phyloP scores from a whole-genome alignment of 2,888 invertebrate species.

The Drosophila helvetica region DNA sequence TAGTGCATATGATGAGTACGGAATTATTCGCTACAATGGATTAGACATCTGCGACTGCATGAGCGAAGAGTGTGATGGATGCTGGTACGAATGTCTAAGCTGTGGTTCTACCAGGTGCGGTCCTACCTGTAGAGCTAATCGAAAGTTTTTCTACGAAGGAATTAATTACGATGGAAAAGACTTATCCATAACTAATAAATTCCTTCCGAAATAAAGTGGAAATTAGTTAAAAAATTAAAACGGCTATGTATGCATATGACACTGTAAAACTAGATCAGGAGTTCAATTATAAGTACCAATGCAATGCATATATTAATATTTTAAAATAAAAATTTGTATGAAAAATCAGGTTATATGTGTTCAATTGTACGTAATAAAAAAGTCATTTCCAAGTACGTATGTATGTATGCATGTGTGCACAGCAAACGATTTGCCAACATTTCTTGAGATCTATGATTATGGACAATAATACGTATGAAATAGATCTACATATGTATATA shows the following conservation, averaged over 20 bases:
- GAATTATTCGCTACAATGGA: conserved; percentile 87
- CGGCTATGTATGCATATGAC: background rate
- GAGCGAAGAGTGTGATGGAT: conserved; percentile 90
- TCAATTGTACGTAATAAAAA: too few species aligned
- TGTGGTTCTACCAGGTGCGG: conserved; percentile 92
- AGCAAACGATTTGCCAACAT: too few species aligned
- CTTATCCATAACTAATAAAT: conserved; percentile 76
- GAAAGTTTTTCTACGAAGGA: conserved; percentile 91
- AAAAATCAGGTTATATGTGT: too few species aligned
- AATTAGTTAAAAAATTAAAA: background rate
- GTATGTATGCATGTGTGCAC: too few species aligned
- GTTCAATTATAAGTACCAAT: too few species aligned
- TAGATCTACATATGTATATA: too few species aligned
- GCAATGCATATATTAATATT: too few species aligned
- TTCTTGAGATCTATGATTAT: too few species aligned
- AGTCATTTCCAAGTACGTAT: too few species aligned
- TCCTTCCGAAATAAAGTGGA: conserved; percentile 45
- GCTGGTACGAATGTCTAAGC: conserved; percentile 91
- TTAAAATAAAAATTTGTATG: too few species aligned
- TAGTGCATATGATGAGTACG: conserved; percentile 88
- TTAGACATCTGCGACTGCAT: conserved; percentile 94
- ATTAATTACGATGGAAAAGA: conserved; percentile 93
- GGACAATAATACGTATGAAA: too few species aligned
- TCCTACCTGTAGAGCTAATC: conserved; percentile 90
- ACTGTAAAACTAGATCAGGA: too few species aligned